These are phyloP conservation scores for Caenorhabditis remanei DNA, from an alignment of 1,140 invertebrate species.

Conservation along the genomic window DNA sequence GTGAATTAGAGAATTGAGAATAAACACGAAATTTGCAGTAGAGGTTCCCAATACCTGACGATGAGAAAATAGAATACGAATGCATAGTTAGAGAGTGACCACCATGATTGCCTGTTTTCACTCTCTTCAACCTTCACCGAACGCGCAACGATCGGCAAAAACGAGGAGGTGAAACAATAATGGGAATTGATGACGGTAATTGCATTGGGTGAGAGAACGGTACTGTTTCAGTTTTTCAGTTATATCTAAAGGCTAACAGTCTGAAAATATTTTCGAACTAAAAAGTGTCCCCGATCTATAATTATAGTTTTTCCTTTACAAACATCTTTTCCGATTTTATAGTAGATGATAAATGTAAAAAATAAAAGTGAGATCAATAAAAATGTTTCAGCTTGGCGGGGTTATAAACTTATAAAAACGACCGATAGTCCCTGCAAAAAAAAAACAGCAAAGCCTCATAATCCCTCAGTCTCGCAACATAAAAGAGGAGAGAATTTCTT, in stretches of 20 bases:
- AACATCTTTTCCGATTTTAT: too few species aligned
- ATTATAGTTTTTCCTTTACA: too few species aligned
- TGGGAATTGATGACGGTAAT: conserved; percentile 17
- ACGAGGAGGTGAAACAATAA: neutral
- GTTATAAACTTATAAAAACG: too few species aligned
- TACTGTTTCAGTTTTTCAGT: neutral
- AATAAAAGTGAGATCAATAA: too few species aligned
- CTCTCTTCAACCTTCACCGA: conserved; percentile 50
- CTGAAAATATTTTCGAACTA: neutral
- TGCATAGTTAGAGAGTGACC: conserved; percentile 56
- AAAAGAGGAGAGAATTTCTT: neutral
- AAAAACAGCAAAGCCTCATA: too few species aligned
- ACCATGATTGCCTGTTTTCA: conserved; percentile 53
- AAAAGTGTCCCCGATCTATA: too few species aligned
- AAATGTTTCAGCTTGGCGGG: too few species aligned
- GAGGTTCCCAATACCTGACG: neutral
- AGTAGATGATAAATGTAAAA: too few species aligned
- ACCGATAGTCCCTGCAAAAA: too few species aligned
- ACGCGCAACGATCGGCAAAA: neutral
- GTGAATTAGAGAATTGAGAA: neutral
- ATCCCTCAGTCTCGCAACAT: neutral
- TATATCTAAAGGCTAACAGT: too few species aligned
- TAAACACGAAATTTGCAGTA: neutral
- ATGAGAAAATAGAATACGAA: neutral
- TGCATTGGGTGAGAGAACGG: conserved; percentile 15